A percentile compares a stretch with the other conserved stretches of the same genome.
These are phyloP conservation scores for Heteromyza rotundicornis DNA, from an alignment of 2,888 invertebrate genomes.

Conservation along the genomic window DNA sequence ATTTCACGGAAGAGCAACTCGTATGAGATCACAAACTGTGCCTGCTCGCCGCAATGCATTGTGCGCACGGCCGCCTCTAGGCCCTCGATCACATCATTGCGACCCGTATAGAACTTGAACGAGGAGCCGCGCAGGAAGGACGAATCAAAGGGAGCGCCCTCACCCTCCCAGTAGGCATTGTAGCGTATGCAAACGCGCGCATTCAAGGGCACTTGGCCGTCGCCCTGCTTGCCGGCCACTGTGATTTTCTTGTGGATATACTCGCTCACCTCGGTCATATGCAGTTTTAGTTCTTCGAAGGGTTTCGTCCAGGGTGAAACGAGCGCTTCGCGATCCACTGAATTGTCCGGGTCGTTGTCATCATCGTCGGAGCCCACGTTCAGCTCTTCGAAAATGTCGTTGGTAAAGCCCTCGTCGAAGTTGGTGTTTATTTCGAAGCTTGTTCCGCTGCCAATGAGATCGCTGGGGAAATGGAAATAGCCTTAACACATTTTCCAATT, in stretches of 20 bases:
- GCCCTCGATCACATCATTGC: conserved; percentile 66
- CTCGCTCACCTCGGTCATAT: conserved; percentile 49
- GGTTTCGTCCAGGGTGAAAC: conserved; percentile 57
- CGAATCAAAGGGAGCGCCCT: conserved; percentile 58
- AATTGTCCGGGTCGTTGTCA: conserved; percentile 31
- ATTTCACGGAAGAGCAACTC: conserved; percentile 75
- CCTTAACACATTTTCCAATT: background rate
- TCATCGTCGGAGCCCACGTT: conserved; percentile 44
- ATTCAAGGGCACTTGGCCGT: conserved; percentile 44
- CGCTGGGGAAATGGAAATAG: conserved; percentile 41
- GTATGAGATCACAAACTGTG: conserved; percentile 78
- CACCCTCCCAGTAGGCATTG: conserved; percentile 58
- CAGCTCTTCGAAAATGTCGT: conserved; percentile 44
- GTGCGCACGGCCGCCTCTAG: conserved; percentile 74
- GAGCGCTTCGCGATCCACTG: conserved; percentile 29
- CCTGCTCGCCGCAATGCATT: conserved; percentile 81
- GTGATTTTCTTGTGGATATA: conserved; percentile 50
- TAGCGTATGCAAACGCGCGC: conserved; percentile 56
- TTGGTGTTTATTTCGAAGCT: conserved; percentile 56
- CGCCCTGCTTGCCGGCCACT: conserved; percentile 34
- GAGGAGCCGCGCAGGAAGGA: conserved; percentile 54
- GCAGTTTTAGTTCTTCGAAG: conserved; percentile 49
- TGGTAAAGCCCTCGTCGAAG: conserved; percentile 42
- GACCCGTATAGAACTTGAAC: conserved; percentile 49
- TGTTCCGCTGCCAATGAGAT: conserved; percentile 44